A percentile compares a stretch with the other conserved stretches of the same genome.
These are phyloP conservation scores for Phorcus lineatus DNA, from an alignment of 2,888 invertebrate genomes.

Conservation along the genomic window DNA sequence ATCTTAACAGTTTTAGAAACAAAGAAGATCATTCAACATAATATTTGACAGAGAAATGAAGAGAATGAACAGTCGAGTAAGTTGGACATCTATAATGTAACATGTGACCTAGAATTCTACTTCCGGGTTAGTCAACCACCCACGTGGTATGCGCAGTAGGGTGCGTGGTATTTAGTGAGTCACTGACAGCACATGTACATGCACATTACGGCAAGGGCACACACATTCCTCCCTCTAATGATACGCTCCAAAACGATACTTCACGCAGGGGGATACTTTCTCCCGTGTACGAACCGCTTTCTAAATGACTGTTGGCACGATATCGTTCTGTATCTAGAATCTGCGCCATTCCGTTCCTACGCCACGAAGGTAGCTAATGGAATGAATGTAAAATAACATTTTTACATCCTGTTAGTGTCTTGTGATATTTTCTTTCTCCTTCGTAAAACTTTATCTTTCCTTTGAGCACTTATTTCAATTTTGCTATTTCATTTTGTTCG, in stretches of 20 bases:
- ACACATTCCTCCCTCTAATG: not conserved
- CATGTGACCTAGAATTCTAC: not conserved
- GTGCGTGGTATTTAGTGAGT: constrained; percentile 1
- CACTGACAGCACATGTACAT: not conserved
- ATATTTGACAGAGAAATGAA: too few species aligned
- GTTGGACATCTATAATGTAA: too few species aligned
- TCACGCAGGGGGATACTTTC: not conserved
- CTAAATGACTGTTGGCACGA: not conserved
- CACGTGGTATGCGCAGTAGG: not conserved
- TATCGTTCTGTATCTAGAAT: too few species aligned
- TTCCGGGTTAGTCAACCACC: not conserved
- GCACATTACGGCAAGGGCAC: not conserved
- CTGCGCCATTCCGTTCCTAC: not conserved
- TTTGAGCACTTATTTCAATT: too few species aligned
- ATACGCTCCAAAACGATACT: not conserved
- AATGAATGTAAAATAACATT: too few species aligned
- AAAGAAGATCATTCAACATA: too few species aligned
- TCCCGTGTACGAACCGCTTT: not conserved
- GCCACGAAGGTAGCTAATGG: not conserved
- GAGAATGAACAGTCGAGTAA: too few species aligned
- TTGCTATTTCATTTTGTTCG: too few species aligned
- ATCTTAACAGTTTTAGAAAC: too few species aligned
- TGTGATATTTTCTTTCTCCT: too few species aligned
- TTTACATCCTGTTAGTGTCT: too few species aligned
- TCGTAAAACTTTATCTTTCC: too few species aligned